These are phyloP conservation scores for Caenorhabditis macrosperma DNA, from an alignment of 2,888 invertebrate species.

Conservation along the genomic window DNA sequence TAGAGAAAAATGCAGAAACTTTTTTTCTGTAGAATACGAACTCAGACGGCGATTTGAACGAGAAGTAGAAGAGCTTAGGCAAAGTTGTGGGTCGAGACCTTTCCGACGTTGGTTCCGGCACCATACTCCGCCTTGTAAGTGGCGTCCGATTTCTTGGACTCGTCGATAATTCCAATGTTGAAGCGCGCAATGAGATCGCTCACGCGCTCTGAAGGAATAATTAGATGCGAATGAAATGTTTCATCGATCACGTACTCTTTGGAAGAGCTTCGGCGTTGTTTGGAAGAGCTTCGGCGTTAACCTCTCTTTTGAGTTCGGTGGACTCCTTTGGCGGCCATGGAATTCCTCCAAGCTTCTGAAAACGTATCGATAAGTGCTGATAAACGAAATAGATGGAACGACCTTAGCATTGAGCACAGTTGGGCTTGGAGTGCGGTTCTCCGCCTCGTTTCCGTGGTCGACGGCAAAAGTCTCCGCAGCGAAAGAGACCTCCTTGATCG, in stretches of 20 bases:
- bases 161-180: slow-evolving; percentile 60
- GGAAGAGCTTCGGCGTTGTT: slow-evolving; percentile 51
- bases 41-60: background rate
- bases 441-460: slow-evolving; percentile 42
- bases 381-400: background rate
- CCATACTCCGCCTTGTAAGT: slow-evolving; percentile 62
- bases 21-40: background rate
- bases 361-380: background rate
- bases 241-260: slow-evolving; percentile 56
- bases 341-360: slow-evolving; percentile 60
- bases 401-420: slow-evolving; percentile 58
- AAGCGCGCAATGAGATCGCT: slow-evolving; percentile 66
- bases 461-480: slow-evolving; percentile 11
- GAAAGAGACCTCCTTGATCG: slow-evolving; percentile 21
- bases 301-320: slow-evolving; percentile 43
- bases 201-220: slow-evolving; percentile 63
- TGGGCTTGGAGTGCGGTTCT: slow-evolving; percentile 60
- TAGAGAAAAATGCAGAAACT: too few species aligned
- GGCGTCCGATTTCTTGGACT: slow-evolving; percentile 43
- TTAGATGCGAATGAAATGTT: too few species aligned
- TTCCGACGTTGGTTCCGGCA: slow-evolving; percentile 56
- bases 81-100: slow-evolving; percentile 48
- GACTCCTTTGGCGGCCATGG: slow-evolving; percentile 61
- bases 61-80: slow-evolving; percentile 16
- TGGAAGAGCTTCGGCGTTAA: slow-evolving; percentile 40